Conservation (phyloP, 2,113 vertebrate species). For the Aphelocoma coerulescens region DNA sequence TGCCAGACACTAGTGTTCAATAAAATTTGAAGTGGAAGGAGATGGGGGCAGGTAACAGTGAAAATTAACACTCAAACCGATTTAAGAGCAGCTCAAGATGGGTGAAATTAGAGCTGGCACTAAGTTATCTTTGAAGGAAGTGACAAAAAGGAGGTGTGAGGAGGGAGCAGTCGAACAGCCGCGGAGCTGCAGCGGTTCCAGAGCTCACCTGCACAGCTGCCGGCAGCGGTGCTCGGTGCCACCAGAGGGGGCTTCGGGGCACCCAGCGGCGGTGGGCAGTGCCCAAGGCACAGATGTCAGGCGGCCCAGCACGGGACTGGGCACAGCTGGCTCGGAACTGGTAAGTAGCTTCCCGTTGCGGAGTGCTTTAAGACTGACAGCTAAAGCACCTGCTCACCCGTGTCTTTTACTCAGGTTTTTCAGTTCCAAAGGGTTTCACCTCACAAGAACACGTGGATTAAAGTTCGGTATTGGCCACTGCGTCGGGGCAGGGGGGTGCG, state of each 20-base stretch:
- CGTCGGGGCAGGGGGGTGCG: background rate
- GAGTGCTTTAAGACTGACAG: background rate
- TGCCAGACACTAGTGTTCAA: background rate
- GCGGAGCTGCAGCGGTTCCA: background rate
- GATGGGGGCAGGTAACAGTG: background rate
- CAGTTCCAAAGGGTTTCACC: background rate
- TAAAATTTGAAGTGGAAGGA: background rate
- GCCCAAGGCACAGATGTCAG: background rate
- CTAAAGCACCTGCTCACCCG: background rate
- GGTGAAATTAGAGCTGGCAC: background rate
- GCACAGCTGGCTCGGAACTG: background rate
- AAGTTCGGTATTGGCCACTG: fast-evolving
- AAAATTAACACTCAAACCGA: background rate
- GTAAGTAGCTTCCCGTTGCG: constrained; percentile 44
- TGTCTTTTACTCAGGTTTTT: background rate
- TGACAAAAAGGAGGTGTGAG: background rate
- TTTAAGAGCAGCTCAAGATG: background rate
- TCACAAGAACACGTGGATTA: fast-evolving
- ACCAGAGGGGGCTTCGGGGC: constrained; percentile 51
- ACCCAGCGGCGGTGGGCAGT: background rate
- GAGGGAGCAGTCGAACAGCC: background rate
- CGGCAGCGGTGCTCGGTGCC: constrained; percentile 1
- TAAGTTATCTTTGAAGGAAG: background rate
- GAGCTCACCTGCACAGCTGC: background rate
- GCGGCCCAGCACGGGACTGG: background rate